Evolutionary conservation across 2,113 vertebrate species (phyloP).

Genomic region (Eonycteris spelaea): DNA sequence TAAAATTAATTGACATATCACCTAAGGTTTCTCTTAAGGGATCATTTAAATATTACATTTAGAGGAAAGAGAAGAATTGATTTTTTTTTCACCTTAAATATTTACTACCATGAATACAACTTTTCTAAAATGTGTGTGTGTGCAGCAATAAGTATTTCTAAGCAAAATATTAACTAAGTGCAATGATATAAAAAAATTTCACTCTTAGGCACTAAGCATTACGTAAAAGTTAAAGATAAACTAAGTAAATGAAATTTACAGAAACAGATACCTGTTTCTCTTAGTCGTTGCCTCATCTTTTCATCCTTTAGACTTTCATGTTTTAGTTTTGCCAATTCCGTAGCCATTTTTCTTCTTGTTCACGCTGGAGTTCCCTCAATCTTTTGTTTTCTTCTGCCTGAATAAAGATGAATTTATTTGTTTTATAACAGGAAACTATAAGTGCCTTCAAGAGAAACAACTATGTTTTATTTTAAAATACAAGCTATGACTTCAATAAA

Average conservation of each 20-base stretch:
- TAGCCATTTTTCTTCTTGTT: slow-evolving; percentile 88
- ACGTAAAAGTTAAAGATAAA: neutral
- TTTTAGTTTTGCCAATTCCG: slow-evolving; percentile 86
- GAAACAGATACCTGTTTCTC: slow-evolving; percentile 89
- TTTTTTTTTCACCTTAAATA: neutral
- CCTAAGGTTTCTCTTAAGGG: neutral
- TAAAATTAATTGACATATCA: neutral
- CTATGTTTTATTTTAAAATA: slow-evolving; percentile 26
- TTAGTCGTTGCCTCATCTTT: slow-evolving; percentile 91
- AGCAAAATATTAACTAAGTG: neutral
- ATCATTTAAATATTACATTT: neutral
- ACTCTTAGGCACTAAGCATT: neutral
- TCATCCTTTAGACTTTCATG: slow-evolving; percentile 86
- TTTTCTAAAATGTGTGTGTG: too few relatives aligned
- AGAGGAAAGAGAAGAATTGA: neutral
- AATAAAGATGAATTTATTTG: neutral
- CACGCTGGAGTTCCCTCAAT: slow-evolving; percentile 76
- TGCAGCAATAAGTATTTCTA: neutral
- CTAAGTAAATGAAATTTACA: neutral
- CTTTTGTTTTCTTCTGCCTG: slow-evolving; percentile 86
- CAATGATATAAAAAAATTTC: neutral
- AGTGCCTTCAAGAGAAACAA: neutral
- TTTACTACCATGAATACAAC: neutral
- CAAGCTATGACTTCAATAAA: neutral
- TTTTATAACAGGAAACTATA: neutral